These are phyloP conservation scores for Melinopterus prodromus DNA, from an alignment of 2,888 invertebrate species.

Conservation along the genomic window DNA sequence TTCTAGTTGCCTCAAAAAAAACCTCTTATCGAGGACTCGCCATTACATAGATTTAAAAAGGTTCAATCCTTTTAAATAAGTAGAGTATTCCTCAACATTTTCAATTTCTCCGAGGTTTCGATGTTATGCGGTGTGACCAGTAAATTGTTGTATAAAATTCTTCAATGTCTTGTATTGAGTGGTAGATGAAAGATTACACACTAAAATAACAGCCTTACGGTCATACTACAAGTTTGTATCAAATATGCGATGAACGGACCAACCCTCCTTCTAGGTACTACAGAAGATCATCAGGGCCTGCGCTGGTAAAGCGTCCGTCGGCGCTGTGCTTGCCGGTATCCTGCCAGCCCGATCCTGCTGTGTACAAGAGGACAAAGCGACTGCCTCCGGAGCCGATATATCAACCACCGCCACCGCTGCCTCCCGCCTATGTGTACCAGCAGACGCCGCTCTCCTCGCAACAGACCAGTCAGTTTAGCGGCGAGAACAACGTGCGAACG, in stretches of 20 bases:
- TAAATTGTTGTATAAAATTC: too few relatives aligned
- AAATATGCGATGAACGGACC: too few relatives aligned
- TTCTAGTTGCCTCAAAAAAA: too few relatives aligned
- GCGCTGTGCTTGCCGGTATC: slow-evolving; percentile 54
- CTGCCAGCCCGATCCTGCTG: slow-evolving; percentile 53
- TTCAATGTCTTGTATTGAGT: too few relatives aligned
- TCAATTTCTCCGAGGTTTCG: too few relatives aligned
- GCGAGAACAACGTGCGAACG: background rate
- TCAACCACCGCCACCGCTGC: slow-evolving; percentile 10
- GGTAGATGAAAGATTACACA: too few relatives aligned
- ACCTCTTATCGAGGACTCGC: too few relatives aligned
- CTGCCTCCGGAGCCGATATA: slow-evolving; percentile 36
- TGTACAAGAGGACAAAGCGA: slow-evolving; percentile 42
- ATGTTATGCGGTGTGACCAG: too few relatives aligned
- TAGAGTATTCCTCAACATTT: too few relatives aligned
- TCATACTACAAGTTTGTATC: background rate
- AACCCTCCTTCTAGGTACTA: slow-evolving; percentile 45
- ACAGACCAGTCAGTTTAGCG: slow-evolving; percentile 4
- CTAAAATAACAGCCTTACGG: too few relatives aligned
- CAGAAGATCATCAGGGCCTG: slow-evolving; percentile 41
- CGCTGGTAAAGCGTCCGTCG: slow-evolving; percentile 53
- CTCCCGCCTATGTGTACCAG: slow-evolving; percentile 16
- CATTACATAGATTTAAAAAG: too few relatives aligned
- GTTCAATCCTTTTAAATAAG: too few relatives aligned
- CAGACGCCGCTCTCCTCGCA: background rate